Evolutionary conservation across 1,140 invertebrate species (phyloP).

Genomic region (Drosophila ohnishii): DNA sequence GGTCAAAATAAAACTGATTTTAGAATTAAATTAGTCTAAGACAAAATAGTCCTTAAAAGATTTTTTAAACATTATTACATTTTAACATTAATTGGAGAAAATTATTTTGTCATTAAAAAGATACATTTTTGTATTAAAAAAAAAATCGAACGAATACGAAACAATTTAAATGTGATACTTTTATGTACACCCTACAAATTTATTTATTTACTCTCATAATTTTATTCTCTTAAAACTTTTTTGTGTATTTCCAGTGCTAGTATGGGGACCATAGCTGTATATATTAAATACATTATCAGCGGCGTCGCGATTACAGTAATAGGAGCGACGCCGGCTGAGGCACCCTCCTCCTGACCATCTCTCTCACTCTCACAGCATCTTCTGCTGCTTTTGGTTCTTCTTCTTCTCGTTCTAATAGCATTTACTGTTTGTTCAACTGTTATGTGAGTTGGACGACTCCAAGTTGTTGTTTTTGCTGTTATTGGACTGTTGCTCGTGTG

Average conservation of each 20-base stretch:
- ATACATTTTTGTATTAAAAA: too few relatives aligned
- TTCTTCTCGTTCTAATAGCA: constrained; percentile 40
- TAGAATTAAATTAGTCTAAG: neutral
- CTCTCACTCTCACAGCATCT: constrained; percentile 28
- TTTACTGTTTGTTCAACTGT: constrained; percentile 61
- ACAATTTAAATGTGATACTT: too few relatives aligned
- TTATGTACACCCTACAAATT: too few relatives aligned
- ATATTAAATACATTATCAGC: constrained; percentile 53
- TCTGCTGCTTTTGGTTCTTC: constrained; percentile 19
- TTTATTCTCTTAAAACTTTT: neutral
- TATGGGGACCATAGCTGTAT: constrained; percentile 1
- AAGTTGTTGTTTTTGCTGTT: constrained; percentile 22
- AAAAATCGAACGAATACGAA: too few relatives aligned
- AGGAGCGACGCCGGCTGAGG: constrained; percentile 41
- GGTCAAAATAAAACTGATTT: neutral
- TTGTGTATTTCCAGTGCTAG: neutral
- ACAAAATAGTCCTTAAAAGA: neutral
- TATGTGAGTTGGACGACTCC: constrained; percentile 43
- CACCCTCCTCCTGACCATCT: constrained; percentile 30
- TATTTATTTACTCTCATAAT: neutral
- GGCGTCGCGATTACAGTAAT: constrained; percentile 56
- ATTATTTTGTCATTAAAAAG: too few relatives aligned
- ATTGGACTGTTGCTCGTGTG: constrained; percentile 56
- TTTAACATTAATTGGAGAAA: too few relatives aligned
- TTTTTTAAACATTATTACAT: neutral